phyloP scores from a whole-genome alignment of 2,797 vertebrate species.

The Presbytis comata region DNA sequence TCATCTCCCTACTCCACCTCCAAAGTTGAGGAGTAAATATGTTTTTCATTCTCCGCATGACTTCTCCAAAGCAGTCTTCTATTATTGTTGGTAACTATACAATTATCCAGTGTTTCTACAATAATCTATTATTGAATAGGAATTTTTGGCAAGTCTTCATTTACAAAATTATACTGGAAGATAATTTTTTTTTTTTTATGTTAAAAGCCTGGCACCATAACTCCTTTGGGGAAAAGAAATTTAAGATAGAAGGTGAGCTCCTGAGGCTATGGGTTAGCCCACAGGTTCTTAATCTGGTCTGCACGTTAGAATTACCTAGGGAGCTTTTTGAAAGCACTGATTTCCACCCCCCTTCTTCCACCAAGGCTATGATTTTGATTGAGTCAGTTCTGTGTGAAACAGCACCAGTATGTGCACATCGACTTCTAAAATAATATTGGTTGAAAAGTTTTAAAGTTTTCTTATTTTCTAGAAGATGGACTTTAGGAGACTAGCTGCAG shows the following conservation, averaged over 20 bases:
- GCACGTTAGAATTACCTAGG: not conserved
- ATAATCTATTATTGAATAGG: not conserved
- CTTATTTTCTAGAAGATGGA: conserved; percentile 20
- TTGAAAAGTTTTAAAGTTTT: not conserved
- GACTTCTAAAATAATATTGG: not conserved
- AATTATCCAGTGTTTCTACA: not conserved
- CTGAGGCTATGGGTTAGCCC: not conserved
- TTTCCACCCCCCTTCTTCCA: not conserved
- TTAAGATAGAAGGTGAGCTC: not conserved
- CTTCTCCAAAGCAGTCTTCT: conserved; percentile 1
- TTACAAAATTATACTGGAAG: conserved; percentile 35
- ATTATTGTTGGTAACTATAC: not conserved
- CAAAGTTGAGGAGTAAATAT: not conserved
- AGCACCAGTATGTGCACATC: not conserved
- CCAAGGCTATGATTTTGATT: not conserved
- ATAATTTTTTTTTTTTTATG: not conserved
- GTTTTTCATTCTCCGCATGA: not conserved
- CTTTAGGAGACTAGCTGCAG: conserved; percentile 20
- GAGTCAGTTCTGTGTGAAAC: not conserved
- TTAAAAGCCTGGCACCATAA: not conserved
- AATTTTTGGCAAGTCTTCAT: not conserved
- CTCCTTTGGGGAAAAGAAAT: not conserved
- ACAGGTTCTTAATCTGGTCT: not conserved
- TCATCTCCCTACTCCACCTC: not conserved
- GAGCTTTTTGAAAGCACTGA: not conserved